phyloP scores from a whole-genome alignment of 2,113 vertebrate genomes.

The Silurus meridionalis region DNA sequence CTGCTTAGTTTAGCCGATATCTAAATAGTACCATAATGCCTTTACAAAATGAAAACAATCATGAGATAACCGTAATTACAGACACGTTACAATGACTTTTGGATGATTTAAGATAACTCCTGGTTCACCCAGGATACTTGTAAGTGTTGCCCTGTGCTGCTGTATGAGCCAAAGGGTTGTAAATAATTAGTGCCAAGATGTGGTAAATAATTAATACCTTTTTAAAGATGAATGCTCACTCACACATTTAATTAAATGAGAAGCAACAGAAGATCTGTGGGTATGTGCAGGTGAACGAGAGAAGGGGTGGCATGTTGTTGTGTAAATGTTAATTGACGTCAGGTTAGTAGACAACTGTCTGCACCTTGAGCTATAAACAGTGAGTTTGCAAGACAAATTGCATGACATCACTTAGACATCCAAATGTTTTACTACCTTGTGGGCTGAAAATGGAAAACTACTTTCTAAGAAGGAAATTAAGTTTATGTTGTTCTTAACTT shows the following conservation, averaged over 20 bases:
- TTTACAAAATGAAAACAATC: neutral
- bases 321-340: constrained; percentile 24
- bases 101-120: neutral
- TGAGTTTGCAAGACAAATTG: neutral
- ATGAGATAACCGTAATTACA: neutral
- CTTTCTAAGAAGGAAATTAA: constrained; percentile 12
- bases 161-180: neutral
- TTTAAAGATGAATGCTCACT: constrained; percentile 36
- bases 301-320: constrained; percentile 22
- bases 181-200: constrained; percentile 30
- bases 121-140: neutral
- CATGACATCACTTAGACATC: neutral
- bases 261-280: neutral
- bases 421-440: constrained; percentile 24
- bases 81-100: neutral
- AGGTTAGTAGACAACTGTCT: neutral
- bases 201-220: constrained; percentile 40
- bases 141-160: neutral
- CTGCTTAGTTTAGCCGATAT: neutral
- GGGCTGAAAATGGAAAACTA: constrained; percentile 24
- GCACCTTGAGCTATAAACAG: neutral
- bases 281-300: neutral
- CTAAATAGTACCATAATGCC: neutral
- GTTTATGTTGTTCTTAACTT: constrained; percentile 29
- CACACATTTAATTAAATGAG: constrained; percentile 29